A percentile compares a stretch with the other conserved stretches of the same genome.
phyloP scores from a whole-genome alignment of 2,888 invertebrate genomes.

The Caenorhabditis japonica region DNA sequence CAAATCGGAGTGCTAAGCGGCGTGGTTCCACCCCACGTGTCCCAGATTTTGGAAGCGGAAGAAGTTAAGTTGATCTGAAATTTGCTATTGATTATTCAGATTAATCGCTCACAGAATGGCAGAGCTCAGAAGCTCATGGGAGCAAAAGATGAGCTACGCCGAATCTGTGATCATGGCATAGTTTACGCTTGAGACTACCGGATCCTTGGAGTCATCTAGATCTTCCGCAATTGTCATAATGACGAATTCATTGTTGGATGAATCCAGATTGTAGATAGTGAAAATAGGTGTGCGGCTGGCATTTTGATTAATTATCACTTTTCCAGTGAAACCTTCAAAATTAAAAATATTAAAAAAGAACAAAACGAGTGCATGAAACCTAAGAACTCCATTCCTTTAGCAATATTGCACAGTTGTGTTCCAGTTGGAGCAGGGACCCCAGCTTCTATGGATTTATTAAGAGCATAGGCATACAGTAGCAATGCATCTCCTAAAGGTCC shows the following conservation, averaged over 20 bases:
- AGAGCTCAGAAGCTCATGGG: slow-evolving; percentile 15
- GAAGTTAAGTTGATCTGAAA: slow-evolving; percentile 30
- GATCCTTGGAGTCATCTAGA: slow-evolving; percentile 43
- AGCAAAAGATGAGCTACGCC: not conserved
- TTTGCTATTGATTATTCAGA: not conserved
- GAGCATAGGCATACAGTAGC: slow-evolving; percentile 46
- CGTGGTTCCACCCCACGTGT: slow-evolving; percentile 31
- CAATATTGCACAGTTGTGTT: slow-evolving; percentile 35
- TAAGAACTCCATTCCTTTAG: slow-evolving; percentile 39
- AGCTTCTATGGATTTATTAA: slow-evolving; percentile 42
- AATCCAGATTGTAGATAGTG: slow-evolving; percentile 44
- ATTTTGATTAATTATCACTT: slow-evolving; percentile 56
- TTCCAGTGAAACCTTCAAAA: slow-evolving; percentile 61
- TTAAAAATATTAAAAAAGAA: not conserved
- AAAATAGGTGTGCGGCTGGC: slow-evolving; percentile 55
- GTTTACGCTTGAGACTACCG: slow-evolving; percentile 44
- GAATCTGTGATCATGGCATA: slow-evolving; percentile 22
- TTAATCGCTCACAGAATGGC: slow-evolving; percentile 13
- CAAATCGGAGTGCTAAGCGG: slow-evolving; percentile 49
- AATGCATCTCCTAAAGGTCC: slow-evolving; percentile 57
- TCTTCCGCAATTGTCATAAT: slow-evolving; percentile 50
- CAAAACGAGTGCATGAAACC: slow-evolving; percentile 12
- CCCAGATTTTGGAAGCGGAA: slow-evolving; percentile 21
- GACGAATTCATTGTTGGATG: slow-evolving; percentile 22
- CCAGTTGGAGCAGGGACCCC: slow-evolving; percentile 50